Conservation (phyloP, 2,797 vertebrate species). For the Mycteria americana region DNA sequence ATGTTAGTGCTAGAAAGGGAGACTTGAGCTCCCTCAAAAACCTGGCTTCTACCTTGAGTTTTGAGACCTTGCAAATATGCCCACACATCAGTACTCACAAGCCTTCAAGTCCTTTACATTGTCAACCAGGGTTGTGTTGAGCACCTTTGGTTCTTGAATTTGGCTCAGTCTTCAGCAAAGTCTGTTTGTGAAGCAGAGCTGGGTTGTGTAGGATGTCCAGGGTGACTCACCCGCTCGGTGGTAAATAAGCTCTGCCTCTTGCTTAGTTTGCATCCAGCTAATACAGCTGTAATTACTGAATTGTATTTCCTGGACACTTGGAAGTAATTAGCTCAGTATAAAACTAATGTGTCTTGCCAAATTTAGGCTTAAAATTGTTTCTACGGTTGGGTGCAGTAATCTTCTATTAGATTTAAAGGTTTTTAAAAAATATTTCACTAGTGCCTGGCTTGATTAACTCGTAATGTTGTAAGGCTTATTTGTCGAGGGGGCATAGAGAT, state of each 20-base stretch:
- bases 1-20: not conserved
- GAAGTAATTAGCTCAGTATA: constrained; percentile 41
- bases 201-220: not conserved
- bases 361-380: constrained; percentile 48
- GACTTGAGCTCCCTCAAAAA: not conserved
- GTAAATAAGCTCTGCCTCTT: not conserved
- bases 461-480: constrained; percentile 35
- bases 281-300: constrained; percentile 44
- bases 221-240: not conserved
- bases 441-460: constrained; percentile 36
- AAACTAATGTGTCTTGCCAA: constrained; percentile 52
- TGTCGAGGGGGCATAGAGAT: constrained; percentile 5
- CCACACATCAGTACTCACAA: not conserved
- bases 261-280: constrained; percentile 20
- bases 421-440: not conserved
- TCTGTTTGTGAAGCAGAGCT: not conserved
- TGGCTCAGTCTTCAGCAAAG: not conserved
- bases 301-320: constrained; percentile 54
- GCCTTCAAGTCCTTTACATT: not conserved
- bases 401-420: constrained; percentile 26
- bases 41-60: not conserved
- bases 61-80: not conserved
- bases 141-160: not conserved
- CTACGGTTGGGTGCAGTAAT: constrained; percentile 38
- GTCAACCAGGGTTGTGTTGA: not conserved